Conservation (phyloP, 2,113 vertebrate genomes). For the Cettia cetti region DNA sequence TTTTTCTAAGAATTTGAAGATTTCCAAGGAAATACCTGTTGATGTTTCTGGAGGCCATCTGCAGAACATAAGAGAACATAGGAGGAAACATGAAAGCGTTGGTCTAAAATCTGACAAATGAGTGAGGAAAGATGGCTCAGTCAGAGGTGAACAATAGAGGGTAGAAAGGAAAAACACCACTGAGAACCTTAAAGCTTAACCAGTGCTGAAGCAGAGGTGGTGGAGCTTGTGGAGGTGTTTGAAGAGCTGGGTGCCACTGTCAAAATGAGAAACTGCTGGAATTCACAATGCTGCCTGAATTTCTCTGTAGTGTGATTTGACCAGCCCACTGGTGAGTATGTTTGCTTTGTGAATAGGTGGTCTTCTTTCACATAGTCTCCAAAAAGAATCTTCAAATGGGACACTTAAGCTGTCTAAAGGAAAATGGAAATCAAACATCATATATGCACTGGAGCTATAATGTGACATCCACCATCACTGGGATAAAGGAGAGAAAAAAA, state of each 20-base stretch:
- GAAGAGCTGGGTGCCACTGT: not conserved
- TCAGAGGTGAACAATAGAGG: not conserved
- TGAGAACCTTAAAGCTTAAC: not conserved
- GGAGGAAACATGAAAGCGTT: not conserved
- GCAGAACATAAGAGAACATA: not conserved
- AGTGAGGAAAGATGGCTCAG: not conserved
- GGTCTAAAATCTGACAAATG: not conserved
- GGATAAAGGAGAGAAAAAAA: not conserved
- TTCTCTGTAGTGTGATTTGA: not conserved
- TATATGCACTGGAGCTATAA: not conserved
- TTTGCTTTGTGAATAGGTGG: not conserved
- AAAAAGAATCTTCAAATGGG: not conserved
- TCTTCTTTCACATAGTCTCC: not conserved
- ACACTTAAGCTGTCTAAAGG: not conserved
- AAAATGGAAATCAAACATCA: not conserved
- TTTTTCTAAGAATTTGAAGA: not conserved
- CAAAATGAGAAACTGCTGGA: not conserved
- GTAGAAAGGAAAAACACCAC: not conserved
- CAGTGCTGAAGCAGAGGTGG: not conserved
- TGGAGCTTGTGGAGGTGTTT: not conserved
- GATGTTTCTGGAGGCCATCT: not conserved
- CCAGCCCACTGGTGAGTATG: not conserved
- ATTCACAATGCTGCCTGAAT: not conserved
- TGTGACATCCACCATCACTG: not conserved
- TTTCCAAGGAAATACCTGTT: not conserved